Evolutionary conservation across 2,888 invertebrate genomes (phyloP).

Genomic region (Pasiphila rectangulata): DNA sequence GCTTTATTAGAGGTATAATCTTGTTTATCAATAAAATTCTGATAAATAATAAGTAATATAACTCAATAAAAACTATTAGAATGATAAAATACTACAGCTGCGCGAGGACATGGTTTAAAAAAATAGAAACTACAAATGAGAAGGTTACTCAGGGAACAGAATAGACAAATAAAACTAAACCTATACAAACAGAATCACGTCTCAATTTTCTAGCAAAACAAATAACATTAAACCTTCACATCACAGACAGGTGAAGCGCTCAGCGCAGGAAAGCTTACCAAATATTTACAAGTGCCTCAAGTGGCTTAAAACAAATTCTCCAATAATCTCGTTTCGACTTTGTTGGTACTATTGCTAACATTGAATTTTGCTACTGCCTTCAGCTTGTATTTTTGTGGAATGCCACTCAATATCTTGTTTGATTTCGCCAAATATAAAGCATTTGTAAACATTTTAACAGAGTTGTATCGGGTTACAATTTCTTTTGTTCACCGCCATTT

Average conservation of each 20-base stretch:
- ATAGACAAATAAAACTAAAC: slow-evolving; percentile 19
- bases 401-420: slow-evolving; percentile 73
- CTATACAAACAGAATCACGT: slow-evolving; percentile 15
- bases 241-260: slow-evolving; percentile 25
- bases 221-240: slow-evolving; percentile 56
- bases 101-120: not conserved
- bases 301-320: slow-evolving; percentile 79
- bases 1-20: too few species aligned
- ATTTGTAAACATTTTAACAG: slow-evolving; percentile 72
- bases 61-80: too few species aligned
- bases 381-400: slow-evolving; percentile 66
- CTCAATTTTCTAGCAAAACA: slow-evolving; percentile 47
- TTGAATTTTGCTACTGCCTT: slow-evolving; percentile 65
- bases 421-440: slow-evolving; percentile 75
- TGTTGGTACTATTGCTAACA: slow-evolving; percentile 71
- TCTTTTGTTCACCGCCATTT: slow-evolving; percentile 53
- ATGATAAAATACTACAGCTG: too few species aligned
- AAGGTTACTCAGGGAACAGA: slow-evolving; percentile 5
- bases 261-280: slow-evolving; percentile 64
- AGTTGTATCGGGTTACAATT: slow-evolving; percentile 68
- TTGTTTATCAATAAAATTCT: slow-evolving; percentile 1
- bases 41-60: too few species aligned
- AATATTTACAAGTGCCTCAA: slow-evolving; percentile 76
- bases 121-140: not conserved
- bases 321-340: slow-evolving; percentile 72